A percentile compares a stretch with the other conserved stretches of the same genome.
Evolutionary conservation across 2,797 vertebrate species (phyloP).

Genomic region (Cottoperca gobio): DNA sequence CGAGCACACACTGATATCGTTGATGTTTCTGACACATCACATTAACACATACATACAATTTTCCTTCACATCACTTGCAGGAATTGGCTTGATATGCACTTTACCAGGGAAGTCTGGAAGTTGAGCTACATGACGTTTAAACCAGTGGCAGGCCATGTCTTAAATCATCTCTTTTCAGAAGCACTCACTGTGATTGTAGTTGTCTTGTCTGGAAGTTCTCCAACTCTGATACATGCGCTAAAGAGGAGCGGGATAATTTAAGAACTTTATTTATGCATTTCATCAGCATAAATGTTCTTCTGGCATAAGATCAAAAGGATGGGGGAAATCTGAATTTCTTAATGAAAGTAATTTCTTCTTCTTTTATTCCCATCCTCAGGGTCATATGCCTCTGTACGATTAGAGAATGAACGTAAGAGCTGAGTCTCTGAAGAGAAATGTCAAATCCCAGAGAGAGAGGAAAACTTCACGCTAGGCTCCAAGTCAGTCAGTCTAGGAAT

Average conservation of each 20-base stretch:
- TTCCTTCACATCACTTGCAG: slow-evolving; percentile 50
- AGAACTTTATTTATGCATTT: slow-evolving; percentile 89
- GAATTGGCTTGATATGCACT: slow-evolving; percentile 54
- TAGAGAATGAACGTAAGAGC: slow-evolving; percentile 81
- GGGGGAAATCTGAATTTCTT: slow-evolving; percentile 87
- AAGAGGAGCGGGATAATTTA: slow-evolving; percentile 85
- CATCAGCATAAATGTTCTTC: slow-evolving; percentile 90
- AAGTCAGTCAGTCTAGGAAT: slow-evolving; percentile 84
- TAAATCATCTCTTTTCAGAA: slow-evolving; percentile 81
- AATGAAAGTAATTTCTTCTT: slow-evolving; percentile 90
- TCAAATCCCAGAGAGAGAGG: slow-evolving; percentile 66
- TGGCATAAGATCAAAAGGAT: slow-evolving; percentile 88
- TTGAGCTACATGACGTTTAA: slow-evolving; percentile 55
- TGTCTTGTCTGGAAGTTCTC: slow-evolving; percentile 87
- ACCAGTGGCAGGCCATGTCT: slow-evolving; percentile 70
- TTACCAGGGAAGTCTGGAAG: slow-evolving; percentile 58
- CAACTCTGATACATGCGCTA: slow-evolving; percentile 81
- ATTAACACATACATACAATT: slow-evolving; percentile 26
- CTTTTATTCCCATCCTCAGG: slow-evolving; percentile 88
- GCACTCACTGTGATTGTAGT: slow-evolving; percentile 86
- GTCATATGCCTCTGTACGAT: slow-evolving; percentile 85
- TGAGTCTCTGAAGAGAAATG: slow-evolving; percentile 78
- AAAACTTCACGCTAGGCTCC: slow-evolving; percentile 71
- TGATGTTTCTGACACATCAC: slow-evolving; percentile 21
- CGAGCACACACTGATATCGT: background rate